These are phyloP conservation scores for Polyodon spathula DNA, from an alignment of 2,113 vertebrate species.

Conservation along the genomic window DNA sequence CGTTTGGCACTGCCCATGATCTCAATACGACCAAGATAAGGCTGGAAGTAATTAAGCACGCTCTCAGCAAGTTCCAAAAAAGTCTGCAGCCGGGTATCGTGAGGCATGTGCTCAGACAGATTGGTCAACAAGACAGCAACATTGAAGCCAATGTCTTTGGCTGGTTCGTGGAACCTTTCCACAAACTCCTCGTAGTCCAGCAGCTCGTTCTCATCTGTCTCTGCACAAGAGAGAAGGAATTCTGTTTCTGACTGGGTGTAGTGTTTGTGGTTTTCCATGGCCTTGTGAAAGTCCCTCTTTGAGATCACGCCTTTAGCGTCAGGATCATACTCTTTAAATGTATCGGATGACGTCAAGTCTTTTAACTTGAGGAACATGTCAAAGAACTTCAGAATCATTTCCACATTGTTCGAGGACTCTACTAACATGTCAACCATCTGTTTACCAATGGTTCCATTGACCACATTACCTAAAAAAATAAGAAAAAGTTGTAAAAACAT, in stretches of 20 bases:
- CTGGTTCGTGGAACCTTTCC: conserved; percentile 88
- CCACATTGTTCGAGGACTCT: conserved; percentile 91
- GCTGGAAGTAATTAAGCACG: conserved; percentile 90
- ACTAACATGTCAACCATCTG: conserved; percentile 98
- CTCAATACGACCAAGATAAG: conserved; percentile 88
- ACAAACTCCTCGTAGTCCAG: conserved; percentile 92
- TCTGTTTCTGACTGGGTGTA: conserved; percentile 90
- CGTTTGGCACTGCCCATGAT: conserved; percentile 95
- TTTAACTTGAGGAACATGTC: conserved; percentile 97
- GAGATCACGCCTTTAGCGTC: conserved; percentile 91
- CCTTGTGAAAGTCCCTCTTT: conserved; percentile 91
- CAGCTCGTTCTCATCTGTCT: conserved; percentile 88
- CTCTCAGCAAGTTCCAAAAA: conserved; percentile 90
- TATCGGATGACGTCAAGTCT: conserved; percentile 85
- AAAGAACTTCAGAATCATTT: conserved; percentile 97
- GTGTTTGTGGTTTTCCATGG: conserved; percentile 96
- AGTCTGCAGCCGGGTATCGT: conserved; percentile 82
- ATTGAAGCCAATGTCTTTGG: conserved; percentile 94
- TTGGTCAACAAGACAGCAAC: conserved; percentile 87
- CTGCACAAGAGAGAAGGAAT: conserved; percentile 84
- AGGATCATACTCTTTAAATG: conserved; percentile 90
- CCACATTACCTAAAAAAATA: conserved; percentile 73
- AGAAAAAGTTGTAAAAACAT: background rate
- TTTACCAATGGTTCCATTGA: conserved; percentile 95
- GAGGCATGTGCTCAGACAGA: conserved; percentile 91